phyloP scores from a whole-genome alignment of 2,888 invertebrate species.

The Eristalis tenax region DNA sequence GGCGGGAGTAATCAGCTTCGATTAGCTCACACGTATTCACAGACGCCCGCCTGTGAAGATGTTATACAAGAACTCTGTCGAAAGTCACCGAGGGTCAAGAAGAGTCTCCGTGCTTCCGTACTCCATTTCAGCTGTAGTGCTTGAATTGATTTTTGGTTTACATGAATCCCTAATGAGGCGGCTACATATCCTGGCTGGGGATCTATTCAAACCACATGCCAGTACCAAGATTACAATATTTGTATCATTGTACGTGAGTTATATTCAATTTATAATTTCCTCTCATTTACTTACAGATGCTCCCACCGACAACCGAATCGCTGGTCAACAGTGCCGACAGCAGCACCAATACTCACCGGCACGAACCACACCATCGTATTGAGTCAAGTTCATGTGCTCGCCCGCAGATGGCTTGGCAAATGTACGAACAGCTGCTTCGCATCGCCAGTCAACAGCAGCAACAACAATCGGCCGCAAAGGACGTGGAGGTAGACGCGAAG shows the following conservation, averaged over 20 bases:
- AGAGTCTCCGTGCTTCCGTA: no score
- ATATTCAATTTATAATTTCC: background rate
- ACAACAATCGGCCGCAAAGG: slow-evolving; percentile 27
- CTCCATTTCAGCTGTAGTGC: no score
- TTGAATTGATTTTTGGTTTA: no score
- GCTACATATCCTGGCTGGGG: no score
- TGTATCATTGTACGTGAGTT: background rate
- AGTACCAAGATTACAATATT: no score
- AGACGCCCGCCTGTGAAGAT: no score
- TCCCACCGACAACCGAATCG: slow-evolving; percentile 33
- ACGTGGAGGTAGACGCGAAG: slow-evolving; percentile 39
- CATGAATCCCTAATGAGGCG: no score
- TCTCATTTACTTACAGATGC: slow-evolving; percentile 25
- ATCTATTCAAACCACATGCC: no score
- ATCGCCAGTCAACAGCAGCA: slow-evolving; percentile 35
- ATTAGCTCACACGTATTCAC: no score
- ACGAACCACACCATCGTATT: slow-evolving; percentile 34
- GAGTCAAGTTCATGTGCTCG: slow-evolving; percentile 62
- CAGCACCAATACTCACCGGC: slow-evolving; percentile 1
- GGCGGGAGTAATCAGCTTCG: no score
- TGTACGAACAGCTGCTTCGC: slow-evolving; percentile 63
- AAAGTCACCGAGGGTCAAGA: no score
- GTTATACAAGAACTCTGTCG: no score
- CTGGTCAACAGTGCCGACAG: background rate
- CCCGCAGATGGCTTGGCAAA: slow-evolving; percentile 66